Base-by-base conservation (phyloP, 2,888 invertebrate species). In the Helicoverpa assulta region DNA sequence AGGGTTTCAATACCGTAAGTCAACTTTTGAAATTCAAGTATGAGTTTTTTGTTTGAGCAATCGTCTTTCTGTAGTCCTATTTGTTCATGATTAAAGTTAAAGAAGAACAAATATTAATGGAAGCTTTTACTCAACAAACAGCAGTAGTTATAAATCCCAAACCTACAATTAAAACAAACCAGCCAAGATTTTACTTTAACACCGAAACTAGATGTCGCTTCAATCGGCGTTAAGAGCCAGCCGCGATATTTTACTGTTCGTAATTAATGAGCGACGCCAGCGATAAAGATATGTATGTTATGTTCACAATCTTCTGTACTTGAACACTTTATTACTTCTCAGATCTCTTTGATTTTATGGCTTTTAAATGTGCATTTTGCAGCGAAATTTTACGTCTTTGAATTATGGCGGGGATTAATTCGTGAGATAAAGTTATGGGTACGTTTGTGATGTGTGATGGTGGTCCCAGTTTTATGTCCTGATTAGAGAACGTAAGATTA, bases 281-380 rank as follows among this genome's bases (percentile, higher is more conserved):
- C 66, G 68, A 78, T 82, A 82, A 82, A 82, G 81, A 81, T 82
- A 82, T 75, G 81, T 81, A 78, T 75, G 78, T 82, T 76, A 82
- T 76, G 73, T 75, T 62, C 68, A 60, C 67, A 70, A 80, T 80
- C 82, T 78, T 71, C 61, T 72, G 59, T 52, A 74, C 69, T 74
- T 68, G 74, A 81, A 70, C 74, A 71, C 74, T 82, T 82, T 82
- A 82, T 81, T 82, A 68, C 74, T 71, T 66, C 56, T 57, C 47
- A 68, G 67, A 78, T 82, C 67, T 70, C 69, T 78, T 73, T 71
- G 66, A 73, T 80, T 82, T 82, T 82, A 82, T 81, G 74, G 60
- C 81, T 81, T 81, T 81, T 70, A 78, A 82, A 74, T 76, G 78
- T 71, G 80, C 72, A 76, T 67, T 76, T 73, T 73, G 66, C 69